phyloP scores from a whole-genome alignment of 2,888 invertebrate species.

The Bursaphelenchus okinawaensis region DNA sequence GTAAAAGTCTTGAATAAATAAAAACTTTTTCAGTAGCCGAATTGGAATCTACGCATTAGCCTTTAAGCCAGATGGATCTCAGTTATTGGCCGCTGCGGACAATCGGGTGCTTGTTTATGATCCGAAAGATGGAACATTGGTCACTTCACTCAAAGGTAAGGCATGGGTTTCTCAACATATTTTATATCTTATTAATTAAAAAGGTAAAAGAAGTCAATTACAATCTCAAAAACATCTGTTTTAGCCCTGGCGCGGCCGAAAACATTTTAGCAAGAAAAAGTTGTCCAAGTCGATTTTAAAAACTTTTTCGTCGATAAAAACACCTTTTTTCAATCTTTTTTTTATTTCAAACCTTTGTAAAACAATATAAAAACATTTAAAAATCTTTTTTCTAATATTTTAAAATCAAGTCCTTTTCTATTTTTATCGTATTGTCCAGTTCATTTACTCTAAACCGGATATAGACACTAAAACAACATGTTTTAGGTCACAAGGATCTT shows the following conservation, averaged over 20 bases:
- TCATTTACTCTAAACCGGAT: too few relatives aligned
- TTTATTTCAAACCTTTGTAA: too few relatives aligned
- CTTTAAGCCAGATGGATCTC: slow-evolving; percentile 89
- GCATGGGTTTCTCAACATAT: too few relatives aligned
- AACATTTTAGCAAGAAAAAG: too few relatives aligned
- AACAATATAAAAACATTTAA: slow-evolving; percentile 2
- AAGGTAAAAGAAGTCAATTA: too few relatives aligned
- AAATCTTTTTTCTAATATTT: not conserved
- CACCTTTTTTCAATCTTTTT: too few relatives aligned
- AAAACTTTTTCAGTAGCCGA: slow-evolving; percentile 9
- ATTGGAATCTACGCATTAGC: slow-evolving; percentile 75
- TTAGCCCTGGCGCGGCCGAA: too few relatives aligned
- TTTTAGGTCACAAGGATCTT: slow-evolving; percentile 75
- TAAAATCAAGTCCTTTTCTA: not conserved
- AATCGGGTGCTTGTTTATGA: slow-evolving; percentile 91
- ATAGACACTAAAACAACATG: not conserved
- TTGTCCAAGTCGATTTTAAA: too few relatives aligned
- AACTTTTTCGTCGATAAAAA: too few relatives aligned
- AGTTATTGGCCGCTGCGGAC: slow-evolving; percentile 87
- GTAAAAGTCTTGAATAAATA: not conserved
- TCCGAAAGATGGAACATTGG: slow-evolving; percentile 78
- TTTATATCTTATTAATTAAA: too few relatives aligned
- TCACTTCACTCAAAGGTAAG: slow-evolving; percentile 81
- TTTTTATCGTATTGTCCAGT: not conserved
- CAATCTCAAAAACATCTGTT: too few relatives aligned